These are phyloP conservation scores for Drosophila fuyamai DNA, from an alignment of 1,140 invertebrate species.

Conservation along the genomic window DNA sequence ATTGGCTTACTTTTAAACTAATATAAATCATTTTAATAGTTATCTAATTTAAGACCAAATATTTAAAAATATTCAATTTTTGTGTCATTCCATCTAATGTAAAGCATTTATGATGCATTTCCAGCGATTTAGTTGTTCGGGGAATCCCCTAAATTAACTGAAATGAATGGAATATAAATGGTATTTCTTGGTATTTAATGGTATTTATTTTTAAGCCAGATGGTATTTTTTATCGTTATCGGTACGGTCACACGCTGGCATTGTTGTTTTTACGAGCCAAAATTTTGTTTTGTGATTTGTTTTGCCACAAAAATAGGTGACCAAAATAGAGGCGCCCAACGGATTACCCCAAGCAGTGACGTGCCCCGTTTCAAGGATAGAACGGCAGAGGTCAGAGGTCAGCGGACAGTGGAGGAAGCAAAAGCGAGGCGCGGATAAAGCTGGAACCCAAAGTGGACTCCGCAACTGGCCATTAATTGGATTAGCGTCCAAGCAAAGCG, in stretches of 20 bases:
- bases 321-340: background rate
- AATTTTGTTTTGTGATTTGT: constrained; percentile 7
- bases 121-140: too few relatives aligned
- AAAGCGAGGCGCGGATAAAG: constrained; percentile 6
- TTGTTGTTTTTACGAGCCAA: constrained; percentile 47
- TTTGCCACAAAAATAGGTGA: background rate
- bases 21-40: too few relatives aligned
- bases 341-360: too few relatives aligned
- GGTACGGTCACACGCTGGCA: constrained; percentile 2
- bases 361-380: background rate
- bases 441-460: constrained; percentile 6
- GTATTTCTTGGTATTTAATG: too few relatives aligned
- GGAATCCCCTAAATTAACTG: too few relatives aligned
- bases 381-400: background rate
- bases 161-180: too few relatives aligned
- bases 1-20: too few relatives aligned
- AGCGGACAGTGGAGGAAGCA: background rate
- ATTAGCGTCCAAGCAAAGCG: constrained; percentile 7
- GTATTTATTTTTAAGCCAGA: too few relatives aligned
- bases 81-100: too few relatives aligned
- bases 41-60: too few relatives aligned
- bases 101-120: too few relatives aligned
- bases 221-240: background rate
- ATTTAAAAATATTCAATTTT: too few relatives aligned
- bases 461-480: constrained; percentile 25